These are phyloP conservation scores for Cochlearius cochlearius DNA, from an alignment of 2,113 vertebrate species.

Conservation along the genomic window DNA sequence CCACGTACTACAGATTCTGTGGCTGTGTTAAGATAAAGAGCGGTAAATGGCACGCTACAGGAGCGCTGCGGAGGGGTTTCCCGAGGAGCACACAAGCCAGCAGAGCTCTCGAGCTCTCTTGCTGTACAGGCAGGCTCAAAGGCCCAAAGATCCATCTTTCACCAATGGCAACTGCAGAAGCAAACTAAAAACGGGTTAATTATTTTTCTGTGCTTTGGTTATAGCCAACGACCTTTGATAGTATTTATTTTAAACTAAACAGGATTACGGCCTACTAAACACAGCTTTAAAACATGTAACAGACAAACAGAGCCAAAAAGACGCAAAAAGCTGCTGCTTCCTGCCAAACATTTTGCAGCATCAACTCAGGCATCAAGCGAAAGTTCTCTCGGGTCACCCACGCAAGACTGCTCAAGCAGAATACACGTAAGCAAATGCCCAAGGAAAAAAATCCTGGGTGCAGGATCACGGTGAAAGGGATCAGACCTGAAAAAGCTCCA, in stretches of 20 bases:
- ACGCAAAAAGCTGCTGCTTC: slow-evolving; percentile 15
- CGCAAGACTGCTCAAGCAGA: background rate
- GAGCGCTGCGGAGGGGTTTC: background rate
- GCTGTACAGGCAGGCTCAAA: background rate
- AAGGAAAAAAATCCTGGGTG: background rate
- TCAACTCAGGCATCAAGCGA: background rate
- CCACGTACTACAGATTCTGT: background rate
- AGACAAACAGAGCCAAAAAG: background rate
- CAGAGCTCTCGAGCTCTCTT: background rate
- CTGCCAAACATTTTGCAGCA: background rate
- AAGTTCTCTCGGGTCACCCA: slow-evolving; percentile 18
- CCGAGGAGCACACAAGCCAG: background rate
- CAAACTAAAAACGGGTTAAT: background rate
- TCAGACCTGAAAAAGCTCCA: background rate
- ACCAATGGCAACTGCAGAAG: background rate
- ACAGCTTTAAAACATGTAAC: background rate
- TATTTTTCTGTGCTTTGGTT: background rate
- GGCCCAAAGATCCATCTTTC: background rate
- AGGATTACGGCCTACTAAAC: background rate
- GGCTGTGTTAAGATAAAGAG: background rate
- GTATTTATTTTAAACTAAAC: background rate
- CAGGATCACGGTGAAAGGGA: background rate
- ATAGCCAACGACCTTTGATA: background rate
- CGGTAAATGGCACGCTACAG: background rate
- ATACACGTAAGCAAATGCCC: background rate